Base-by-base conservation (phyloP, 2,113 vertebrate species). In the Gallinago undulata region DNA sequence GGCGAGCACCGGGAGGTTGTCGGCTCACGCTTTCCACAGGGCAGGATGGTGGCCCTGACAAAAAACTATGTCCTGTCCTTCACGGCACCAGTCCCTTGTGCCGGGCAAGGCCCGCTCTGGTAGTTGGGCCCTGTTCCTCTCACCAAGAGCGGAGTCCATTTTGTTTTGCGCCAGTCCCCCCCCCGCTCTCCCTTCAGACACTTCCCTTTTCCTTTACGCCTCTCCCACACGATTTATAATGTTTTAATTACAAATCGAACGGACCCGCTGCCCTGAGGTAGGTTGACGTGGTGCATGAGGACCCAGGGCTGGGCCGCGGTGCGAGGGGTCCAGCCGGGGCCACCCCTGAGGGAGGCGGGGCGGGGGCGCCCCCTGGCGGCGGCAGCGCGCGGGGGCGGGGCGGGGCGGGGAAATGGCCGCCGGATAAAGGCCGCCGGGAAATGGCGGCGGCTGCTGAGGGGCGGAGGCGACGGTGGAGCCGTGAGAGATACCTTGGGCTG, bases 51-150 rank as follows among this genome's bases (percentile, higher is more conserved):
- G 28, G 63, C 11, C 14, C 27, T 2, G 13, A 3, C 1, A 10
- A 2, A 2, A 3, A 56, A 2, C 12, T 4, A 1, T 2, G 0
- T 3, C 1, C 2, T 2, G 35, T 23, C 51, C 50, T 2, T 10
- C 14, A 6, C 28, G 10, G 41, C 35, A 25, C 25, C 1, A 1
- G 53, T 18, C 17, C 39, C 33, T n/a, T 5, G 5, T 1, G 5
- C 8, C 5, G 9, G 13, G 30, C 50, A 31, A 21, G 1, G 2
- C 2, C 14, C 51, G 19, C 9, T 8, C 15, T 1, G 4, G 3
- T 2, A 33, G 4, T n/a, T 7, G 35, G 25, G 63, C 55, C 14
- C 56, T 4, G 23, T 0, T 31, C 9, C 87, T 28, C 70, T 30
- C 33, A n/a, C 33, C 16, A 8, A 13, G 12, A 2, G 0, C 6